A percentile compares a stretch with the other conserved stretches of the same genome.
Evolutionary conservation across 2,888 invertebrate genomes (phyloP).

Genomic region (Polymixis lichenea): DNA sequence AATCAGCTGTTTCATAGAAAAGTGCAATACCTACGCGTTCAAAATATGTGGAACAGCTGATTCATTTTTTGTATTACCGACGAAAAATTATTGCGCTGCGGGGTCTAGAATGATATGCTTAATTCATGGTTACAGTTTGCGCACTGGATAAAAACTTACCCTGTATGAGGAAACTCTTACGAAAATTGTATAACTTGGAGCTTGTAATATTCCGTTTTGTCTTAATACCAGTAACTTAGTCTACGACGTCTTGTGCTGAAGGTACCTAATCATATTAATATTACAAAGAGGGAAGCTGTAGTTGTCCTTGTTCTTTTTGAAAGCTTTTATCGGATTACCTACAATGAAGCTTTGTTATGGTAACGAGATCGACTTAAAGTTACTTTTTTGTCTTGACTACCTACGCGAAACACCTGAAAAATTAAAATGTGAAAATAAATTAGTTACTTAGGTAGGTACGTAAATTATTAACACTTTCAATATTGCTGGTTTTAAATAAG

Average conservation of each 20-base stretch:
- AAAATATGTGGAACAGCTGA: no score
- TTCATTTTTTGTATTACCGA: no score
- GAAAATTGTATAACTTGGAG: not conserved
- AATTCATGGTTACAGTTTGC: no score
- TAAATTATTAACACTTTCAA: not conserved
- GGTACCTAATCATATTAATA: conserved; percentile 27
- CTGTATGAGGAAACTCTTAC: not conserved
- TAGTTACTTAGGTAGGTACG: not conserved
- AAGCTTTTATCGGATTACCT: conserved; percentile 43
- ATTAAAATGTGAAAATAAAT: not conserved
- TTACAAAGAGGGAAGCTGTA: conserved; percentile 23
- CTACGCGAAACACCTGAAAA: not conserved
- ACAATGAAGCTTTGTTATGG: conserved; percentile 23
- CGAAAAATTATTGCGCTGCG: no score
- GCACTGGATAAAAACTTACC: no score
- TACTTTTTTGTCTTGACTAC: not conserved
- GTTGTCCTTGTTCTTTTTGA: not conserved
- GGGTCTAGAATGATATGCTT: no score
- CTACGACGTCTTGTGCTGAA: not conserved
- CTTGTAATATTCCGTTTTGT: conserved; percentile 19
- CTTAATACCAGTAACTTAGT: no score
- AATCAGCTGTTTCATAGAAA: no score
- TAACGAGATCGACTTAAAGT: conserved; percentile 5
- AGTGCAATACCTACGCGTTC: no score
- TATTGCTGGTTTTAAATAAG: not conserved